phyloP scores from a whole-genome alignment of 2,888 invertebrate genomes.

The Amblyjoppa fuscipennis region DNA sequence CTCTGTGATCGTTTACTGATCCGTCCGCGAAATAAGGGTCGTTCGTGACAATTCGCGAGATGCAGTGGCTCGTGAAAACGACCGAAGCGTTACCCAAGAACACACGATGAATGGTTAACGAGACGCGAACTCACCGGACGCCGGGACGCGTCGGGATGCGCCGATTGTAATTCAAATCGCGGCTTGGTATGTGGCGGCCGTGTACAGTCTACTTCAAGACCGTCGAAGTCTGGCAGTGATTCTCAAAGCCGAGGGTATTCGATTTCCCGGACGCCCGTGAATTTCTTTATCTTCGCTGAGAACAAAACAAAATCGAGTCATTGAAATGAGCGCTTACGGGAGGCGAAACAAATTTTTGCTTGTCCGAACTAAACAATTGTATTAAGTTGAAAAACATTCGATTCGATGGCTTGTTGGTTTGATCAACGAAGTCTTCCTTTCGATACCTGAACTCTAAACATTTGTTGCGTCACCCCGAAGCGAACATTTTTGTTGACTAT shows the following conservation, averaged over 20 bases:
- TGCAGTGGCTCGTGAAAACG: constrained; percentile 43
- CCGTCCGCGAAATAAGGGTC: constrained; percentile 36
- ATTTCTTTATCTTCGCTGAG: neutral
- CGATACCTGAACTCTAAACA: too few species aligned
- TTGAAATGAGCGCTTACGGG: too few species aligned
- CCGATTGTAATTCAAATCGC: constrained; percentile 84
- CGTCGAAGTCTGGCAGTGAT: constrained; percentile 59
- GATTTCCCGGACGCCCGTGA: neutral
- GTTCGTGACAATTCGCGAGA: constrained; percentile 45
- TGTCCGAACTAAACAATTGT: too few species aligned
- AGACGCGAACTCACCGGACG: constrained; percentile 78
- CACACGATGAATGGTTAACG: constrained; percentile 73
- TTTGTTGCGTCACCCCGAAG: too few species aligned
- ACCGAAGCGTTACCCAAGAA: constrained; percentile 70
- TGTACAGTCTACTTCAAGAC: constrained; percentile 75
- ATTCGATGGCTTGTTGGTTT: too few species aligned
- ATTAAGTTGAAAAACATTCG: too few species aligned
- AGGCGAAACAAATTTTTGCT: too few species aligned
- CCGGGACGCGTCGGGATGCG: constrained; percentile 75
- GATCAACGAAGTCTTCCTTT: too few species aligned
- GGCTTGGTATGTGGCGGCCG: constrained; percentile 76
- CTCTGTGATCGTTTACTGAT: constrained; percentile 27
- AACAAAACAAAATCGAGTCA: too few species aligned
- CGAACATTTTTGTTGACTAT: too few species aligned
- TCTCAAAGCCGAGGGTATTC: constrained; percentile 57